Conservation (phyloP, 2,888 invertebrate species). For the Drosophila siamana region DNA sequence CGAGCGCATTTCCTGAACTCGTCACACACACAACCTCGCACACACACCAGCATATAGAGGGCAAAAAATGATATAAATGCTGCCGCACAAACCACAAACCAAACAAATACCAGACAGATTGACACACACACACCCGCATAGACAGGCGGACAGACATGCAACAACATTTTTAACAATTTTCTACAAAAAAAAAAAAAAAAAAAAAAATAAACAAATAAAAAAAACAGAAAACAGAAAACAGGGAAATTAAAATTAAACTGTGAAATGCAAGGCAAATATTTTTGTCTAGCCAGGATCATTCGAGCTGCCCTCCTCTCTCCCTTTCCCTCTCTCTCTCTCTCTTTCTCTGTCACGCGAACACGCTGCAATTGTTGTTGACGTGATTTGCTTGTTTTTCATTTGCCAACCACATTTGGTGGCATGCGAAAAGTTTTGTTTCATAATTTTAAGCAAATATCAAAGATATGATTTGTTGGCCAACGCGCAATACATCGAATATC, state of each 20-base stretch:
- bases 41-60: constrained; percentile 21
- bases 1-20: constrained; percentile 68
- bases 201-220: constrained; percentile 22
- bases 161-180: constrained; percentile 63
- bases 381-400: constrained; percentile 78
- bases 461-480: constrained; percentile 25
- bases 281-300: constrained; percentile 72
- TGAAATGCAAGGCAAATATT: constrained; percentile 75
- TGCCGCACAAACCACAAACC: constrained; percentile 76
- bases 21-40: constrained; percentile 16
- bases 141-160: constrained; percentile 33
- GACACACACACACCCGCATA: constrained; percentile 40
- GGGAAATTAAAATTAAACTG: constrained; percentile 67
- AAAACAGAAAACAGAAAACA: constrained; percentile 17
- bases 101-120: constrained; percentile 67
- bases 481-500: constrained; percentile 15
- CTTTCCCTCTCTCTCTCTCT: neutral
- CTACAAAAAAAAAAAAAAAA: neutral
- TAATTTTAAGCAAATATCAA: constrained; percentile 73
- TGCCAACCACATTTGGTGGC: constrained; percentile 67
- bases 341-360: neutral
- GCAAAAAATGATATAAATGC: constrained; percentile 76
- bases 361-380: constrained; percentile 44
- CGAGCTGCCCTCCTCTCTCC: neutral
- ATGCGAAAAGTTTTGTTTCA: constrained; percentile 63